Base-by-base conservation (phyloP, 2,113 vertebrate genomes). In the Clupea harengus region DNA sequence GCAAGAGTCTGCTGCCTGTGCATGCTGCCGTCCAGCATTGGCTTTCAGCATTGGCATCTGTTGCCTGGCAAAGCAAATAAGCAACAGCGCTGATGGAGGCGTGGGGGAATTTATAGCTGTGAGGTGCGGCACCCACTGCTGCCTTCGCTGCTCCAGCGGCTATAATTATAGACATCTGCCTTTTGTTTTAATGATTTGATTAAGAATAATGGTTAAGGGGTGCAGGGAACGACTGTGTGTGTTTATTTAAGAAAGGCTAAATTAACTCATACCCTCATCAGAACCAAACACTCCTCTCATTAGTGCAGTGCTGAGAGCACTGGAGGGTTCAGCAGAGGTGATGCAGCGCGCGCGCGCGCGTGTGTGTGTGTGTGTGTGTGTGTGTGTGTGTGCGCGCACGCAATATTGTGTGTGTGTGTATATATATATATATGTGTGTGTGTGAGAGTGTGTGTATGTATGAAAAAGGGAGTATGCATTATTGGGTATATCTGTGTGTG, bases 351-450 rank as follows among this genome's bases (percentile, higher is more conserved):
- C 47, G n/a, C 28, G 67, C 44, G 81, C 81, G 83, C 64, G 57
- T 67, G 80, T 46, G 25, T 80, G 80, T 49, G 85, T 82, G 54
- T 25, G 54, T 32, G n/a, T 83, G 82, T 57, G 50, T 83, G 82
- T 45, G 52, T 60, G 50, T 83, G 52, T 83, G 82, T 83, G 82
- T 83, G 82, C 60, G 82, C 60, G 54, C 39, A 39, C 39, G 39
- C 39, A 39, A 39, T 60, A 17, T 60, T 5, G 75, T 4, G 22
- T 75, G n/a, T 47, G 67, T 45, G 81, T 82, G 82, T 83, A 1
- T 39, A 39, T 39, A 39, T 1, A 39, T 39, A 39, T 39, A 39
- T 83, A 52, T 57, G 50, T 83, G 82, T 45, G 28, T 60, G 50
- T 83, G 32, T 83, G 82, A 60, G 54, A 20, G n/a, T 83, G 82